Evolutionary conservation across 2,113 vertebrate genomes (phyloP).

Genomic region (Isurus oxyrinchus): DNA sequence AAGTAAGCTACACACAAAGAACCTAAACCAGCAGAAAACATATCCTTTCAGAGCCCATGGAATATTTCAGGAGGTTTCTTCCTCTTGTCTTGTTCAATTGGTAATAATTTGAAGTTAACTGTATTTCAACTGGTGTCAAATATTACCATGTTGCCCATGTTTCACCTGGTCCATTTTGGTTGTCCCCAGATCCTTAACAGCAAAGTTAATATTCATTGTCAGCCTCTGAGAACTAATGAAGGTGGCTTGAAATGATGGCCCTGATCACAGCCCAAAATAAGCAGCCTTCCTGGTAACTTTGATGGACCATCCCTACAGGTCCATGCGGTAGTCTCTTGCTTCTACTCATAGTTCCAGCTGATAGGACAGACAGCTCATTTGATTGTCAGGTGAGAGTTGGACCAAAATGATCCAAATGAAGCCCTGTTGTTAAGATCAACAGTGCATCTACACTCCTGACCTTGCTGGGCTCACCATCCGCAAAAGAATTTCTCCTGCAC

Average conservation of each 20-base stretch:
- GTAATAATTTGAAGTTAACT: not conserved
- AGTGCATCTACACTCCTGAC: too few relatives aligned
- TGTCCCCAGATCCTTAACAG: conserved; percentile 56
- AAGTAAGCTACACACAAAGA: not conserved
- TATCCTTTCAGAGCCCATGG: not conserved
- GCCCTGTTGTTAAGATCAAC: too few relatives aligned
- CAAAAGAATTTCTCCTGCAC: too few relatives aligned
- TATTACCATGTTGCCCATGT: conserved; percentile 54
- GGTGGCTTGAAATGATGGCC: too few relatives aligned
- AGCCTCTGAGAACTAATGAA: too few relatives aligned
- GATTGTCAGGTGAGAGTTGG: not conserved
- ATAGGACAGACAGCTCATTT: not conserved
- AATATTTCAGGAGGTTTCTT: not conserved
- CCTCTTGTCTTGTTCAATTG: not conserved
- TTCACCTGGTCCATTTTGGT: conserved; percentile 52
- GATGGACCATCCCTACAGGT: too few relatives aligned
- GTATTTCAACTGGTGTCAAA: not conserved
- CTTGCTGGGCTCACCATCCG: too few relatives aligned
- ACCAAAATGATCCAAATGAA: too few relatives aligned
- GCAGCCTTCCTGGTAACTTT: not conserved
- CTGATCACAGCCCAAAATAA: too few relatives aligned
- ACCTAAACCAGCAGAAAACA: not conserved
- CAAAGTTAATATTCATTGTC: not conserved
- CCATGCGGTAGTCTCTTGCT: not conserved
- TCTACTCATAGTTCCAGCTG: not conserved